These are phyloP conservation scores for Sebastes schlegelii DNA, from an alignment of 2,113 vertebrate species.

Conservation along the genomic window DNA sequence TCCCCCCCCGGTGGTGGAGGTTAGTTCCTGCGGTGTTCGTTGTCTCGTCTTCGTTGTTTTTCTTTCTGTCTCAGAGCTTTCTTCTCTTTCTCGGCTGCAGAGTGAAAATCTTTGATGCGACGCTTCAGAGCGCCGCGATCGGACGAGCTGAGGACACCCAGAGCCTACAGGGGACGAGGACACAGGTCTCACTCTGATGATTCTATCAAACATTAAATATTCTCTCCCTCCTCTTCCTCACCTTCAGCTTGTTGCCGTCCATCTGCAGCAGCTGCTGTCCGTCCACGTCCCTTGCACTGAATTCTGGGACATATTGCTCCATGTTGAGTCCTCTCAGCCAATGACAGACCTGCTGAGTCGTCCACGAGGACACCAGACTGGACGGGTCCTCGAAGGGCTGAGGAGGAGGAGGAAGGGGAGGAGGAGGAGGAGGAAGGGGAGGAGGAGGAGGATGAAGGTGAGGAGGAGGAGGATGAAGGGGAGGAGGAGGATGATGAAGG, in stretches of 20 bases:
- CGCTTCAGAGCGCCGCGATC: conserved; percentile 89
- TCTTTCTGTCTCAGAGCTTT: conserved; percentile 89
- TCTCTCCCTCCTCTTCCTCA: conserved; percentile 50
- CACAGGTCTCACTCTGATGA: neutral
- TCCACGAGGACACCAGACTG: conserved; percentile 84
- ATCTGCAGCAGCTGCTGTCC: conserved; percentile 89
- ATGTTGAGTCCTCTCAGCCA: conserved; percentile 90
- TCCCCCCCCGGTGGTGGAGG: conserved; percentile 28
- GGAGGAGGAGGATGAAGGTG: too few species aligned
- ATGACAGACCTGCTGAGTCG: conserved; percentile 89
- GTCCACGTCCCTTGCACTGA: conserved; percentile 85
- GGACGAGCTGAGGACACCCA: conserved; percentile 88
- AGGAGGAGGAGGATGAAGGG: too few species aligned
- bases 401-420: too few species aligned
- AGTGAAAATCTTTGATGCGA: conserved; percentile 88
- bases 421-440: too few species aligned
- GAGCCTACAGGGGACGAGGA: conserved; percentile 76
- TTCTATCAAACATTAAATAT: neutral
- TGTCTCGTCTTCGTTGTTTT: conserved; percentile 86
- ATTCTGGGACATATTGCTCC: conserved; percentile 88
- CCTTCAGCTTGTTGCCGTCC: conserved; percentile 90
- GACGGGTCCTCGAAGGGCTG: conserved; percentile 88
- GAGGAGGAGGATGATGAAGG: too few species aligned
- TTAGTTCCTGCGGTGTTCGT: conserved; percentile 84
- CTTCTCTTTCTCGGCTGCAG: conserved; percentile 85